phyloP scores from a whole-genome alignment of 2,797 vertebrate genomes.

The Coregonus suidteri region DNA sequence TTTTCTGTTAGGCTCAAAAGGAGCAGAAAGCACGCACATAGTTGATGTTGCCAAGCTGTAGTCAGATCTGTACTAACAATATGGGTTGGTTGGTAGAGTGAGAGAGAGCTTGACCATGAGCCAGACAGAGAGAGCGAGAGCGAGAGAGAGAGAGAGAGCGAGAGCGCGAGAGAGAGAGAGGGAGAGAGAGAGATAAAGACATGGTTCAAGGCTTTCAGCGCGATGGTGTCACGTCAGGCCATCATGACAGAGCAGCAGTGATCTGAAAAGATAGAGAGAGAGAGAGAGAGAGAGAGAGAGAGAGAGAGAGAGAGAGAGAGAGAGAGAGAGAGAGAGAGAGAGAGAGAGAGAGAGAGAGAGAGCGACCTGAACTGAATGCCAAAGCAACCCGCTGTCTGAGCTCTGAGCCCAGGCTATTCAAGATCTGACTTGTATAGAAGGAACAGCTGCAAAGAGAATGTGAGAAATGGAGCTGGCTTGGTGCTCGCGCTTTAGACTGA shows the following conservation, averaged over 20 bases:
- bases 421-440: constrained; percentile 64
- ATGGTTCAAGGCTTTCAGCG: constrained; percentile 20
- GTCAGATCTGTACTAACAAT: constrained; percentile 34
- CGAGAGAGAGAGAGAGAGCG: constrained; percentile 2
- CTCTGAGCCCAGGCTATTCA: constrained; percentile 48
- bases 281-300: constrained; percentile 35
- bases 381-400: constrained; percentile 64
- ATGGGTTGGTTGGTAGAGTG: constrained; percentile 2
- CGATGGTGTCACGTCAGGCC: constrained; percentile 41
- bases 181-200: constrained; percentile 28
- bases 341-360: constrained; percentile 21
- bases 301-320: constrained; percentile 40
- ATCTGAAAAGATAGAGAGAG: constrained; percentile 11
- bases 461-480: constrained; percentile 52
- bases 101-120: constrained; percentile 22
- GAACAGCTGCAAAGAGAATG: constrained; percentile 71
- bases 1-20: background rate
- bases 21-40: constrained; percentile 9
- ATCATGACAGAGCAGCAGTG: constrained; percentile 39
- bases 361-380: constrained; percentile 55
- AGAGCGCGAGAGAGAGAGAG: constrained; percentile 47
- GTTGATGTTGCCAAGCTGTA: constrained; percentile 20
- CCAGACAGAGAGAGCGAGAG: constrained; percentile 1
- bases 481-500: background rate
- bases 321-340: background rate